phyloP scores from a whole-genome alignment of 2,797 vertebrate genomes.

The Cyprinella venusta region DNA sequence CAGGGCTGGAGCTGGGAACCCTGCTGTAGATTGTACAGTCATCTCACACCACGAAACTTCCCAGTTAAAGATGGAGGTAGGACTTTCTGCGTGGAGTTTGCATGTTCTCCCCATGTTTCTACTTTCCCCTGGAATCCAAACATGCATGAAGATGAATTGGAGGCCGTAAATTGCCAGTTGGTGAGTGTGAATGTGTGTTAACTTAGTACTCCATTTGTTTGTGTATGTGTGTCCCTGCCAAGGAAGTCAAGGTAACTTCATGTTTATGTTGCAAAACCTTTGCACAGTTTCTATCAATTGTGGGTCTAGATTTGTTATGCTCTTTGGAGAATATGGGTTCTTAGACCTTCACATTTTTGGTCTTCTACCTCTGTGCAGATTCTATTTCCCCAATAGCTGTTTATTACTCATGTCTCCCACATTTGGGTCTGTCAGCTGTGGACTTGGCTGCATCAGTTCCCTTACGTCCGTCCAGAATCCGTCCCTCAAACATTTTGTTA shows the following conservation, averaged over 20 bases:
- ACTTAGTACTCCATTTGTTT: neutral
- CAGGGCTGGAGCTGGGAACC: too few species aligned
- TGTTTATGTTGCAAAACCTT: slow-evolving; percentile 1
- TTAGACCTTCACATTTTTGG: neutral
- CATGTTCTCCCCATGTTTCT: neutral
- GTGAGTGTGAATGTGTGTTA: neutral
- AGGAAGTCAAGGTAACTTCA: slow-evolving; percentile 49
- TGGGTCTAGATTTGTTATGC: slow-evolving; percentile 8
- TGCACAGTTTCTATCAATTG: neutral
- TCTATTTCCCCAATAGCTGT: neutral
- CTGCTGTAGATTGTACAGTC: too few species aligned
- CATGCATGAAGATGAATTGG: neutral
- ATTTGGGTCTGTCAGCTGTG: slow-evolving; percentile 34
- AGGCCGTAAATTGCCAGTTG: neutral
- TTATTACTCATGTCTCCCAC: neutral
- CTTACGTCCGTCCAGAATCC: slow-evolving; percentile 62
- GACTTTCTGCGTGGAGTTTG: neutral
- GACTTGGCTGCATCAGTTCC: slow-evolving; percentile 58
- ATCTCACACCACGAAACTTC: neutral
- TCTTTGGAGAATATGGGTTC: slow-evolving; percentile 21
- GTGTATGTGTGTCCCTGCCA: neutral
- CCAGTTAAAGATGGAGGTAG: neutral
- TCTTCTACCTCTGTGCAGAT: neutral
- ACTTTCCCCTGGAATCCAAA: neutral
- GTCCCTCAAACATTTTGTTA: slow-evolving; percentile 71